A percentile compares a stretch with the other conserved stretches of the same genome.
Evolutionary conservation across 2,888 invertebrate genomes (phyloP).

Genomic region (Hydriomena furcata): DNA sequence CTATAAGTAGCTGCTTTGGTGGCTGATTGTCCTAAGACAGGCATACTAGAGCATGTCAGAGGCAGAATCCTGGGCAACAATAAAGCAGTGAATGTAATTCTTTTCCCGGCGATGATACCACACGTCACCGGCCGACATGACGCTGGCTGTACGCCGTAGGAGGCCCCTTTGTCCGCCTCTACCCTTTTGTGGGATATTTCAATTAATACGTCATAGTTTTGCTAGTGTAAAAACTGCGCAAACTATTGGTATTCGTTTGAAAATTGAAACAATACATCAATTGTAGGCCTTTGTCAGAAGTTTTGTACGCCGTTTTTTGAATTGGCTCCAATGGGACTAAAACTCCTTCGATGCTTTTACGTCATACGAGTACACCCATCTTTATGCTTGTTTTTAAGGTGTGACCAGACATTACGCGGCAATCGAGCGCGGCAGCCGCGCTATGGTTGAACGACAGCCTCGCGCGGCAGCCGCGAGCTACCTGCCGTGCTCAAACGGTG

Average conservation of each 20-base stretch:
- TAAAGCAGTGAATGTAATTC: slow-evolving; percentile 43
- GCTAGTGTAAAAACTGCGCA: slow-evolving; percentile 40
- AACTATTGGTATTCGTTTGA: slow-evolving; percentile 46
- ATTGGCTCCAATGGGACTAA: no score
- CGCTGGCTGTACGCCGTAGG: slow-evolving; percentile 40
- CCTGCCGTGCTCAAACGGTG: no score
- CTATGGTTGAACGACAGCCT: no score
- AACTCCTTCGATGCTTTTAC: no score
- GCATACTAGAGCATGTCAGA: slow-evolving; percentile 20
- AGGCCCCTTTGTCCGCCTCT: slow-evolving; percentile 50
- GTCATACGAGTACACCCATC: no score
- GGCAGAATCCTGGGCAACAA: slow-evolving; percentile 30
- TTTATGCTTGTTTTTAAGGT: no score
- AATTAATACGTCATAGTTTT: slow-evolving; percentile 63
- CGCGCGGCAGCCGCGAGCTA: no score
- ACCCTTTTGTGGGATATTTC: slow-evolving; percentile 64
- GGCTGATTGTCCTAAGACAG: not conserved
- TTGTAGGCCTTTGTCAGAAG: slow-evolving; percentile 42
- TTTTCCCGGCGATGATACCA: slow-evolving; percentile 46
- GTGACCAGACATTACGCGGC: no score
- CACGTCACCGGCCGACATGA: slow-evolving; percentile 47
- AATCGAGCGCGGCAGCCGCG: no score
- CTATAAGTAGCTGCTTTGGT: no score
- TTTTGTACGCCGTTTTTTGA: slow-evolving; percentile 3
- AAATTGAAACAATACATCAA: slow-evolving; percentile 51